These are phyloP conservation scores for Amphipyra berbera DNA, from an alignment of 2,888 invertebrate genomes.

Conservation along the genomic window DNA sequence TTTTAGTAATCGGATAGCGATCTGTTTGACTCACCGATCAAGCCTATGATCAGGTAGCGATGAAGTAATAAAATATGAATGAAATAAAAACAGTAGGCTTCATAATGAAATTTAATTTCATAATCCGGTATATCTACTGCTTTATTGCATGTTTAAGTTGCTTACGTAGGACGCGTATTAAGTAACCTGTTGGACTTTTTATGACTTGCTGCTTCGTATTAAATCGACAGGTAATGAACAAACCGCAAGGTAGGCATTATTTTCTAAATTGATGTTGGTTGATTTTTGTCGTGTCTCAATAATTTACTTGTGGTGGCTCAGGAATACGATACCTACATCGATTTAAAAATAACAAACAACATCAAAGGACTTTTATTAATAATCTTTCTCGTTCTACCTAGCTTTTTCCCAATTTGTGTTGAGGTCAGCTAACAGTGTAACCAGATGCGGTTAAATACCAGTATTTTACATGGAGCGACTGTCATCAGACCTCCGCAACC, in stretches of 20 bases:
- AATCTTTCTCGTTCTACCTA: too few species aligned
- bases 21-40: conserved; percentile 75
- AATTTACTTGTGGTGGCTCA: conserved; percentile 2
- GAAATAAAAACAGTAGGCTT: conserved; percentile 53
- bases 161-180: conserved; percentile 43
- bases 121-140: conserved; percentile 57
- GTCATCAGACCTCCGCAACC: too few species aligned
- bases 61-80: conserved; percentile 78
- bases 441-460: too few species aligned
- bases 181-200: conserved; percentile 42
- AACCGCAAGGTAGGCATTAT: conserved; percentile 39
- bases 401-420: too few species aligned
- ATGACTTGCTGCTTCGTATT: conserved; percentile 16
- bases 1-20: conserved; percentile 87
- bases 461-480: too few species aligned
- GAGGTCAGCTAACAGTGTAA: too few species aligned
- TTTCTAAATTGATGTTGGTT: conserved; percentile 35
- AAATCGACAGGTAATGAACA: conserved; percentile 34
- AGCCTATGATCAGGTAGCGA: conserved; percentile 81
- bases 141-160: conserved; percentile 38
- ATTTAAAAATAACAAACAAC: too few species aligned
- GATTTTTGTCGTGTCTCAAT: conserved; percentile 6
- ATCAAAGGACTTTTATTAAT: too few species aligned
- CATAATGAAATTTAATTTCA: conserved; percentile 61
- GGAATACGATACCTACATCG: background rate